Percentiles rank a stretch among this genome's conserved stretches.
Evolutionary conservation across 2,797 vertebrate species (phyloP).

Genomic region (Enteromius fasciolatus): DNA sequence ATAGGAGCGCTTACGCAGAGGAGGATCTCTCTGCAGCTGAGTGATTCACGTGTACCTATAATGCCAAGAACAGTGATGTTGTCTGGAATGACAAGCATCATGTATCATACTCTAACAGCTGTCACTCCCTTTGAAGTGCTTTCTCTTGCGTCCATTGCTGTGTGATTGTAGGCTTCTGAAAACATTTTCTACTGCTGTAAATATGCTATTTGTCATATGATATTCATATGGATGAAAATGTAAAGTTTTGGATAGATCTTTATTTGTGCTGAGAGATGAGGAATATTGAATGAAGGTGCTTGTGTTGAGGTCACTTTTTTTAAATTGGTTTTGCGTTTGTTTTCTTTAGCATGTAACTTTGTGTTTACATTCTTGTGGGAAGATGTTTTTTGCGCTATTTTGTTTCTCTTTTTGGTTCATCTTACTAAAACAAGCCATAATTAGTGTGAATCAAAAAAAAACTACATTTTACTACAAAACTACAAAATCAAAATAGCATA

Average conservation of each 20-base stretch:
- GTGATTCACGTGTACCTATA: conserved; percentile 54
- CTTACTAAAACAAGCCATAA: conserved; percentile 35
- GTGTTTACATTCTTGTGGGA: conserved; percentile 11
- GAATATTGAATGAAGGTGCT: conserved; percentile 22
- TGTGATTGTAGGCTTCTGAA: conserved; percentile 36
- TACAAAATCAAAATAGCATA: background rate
- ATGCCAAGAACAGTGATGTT: conserved; percentile 15
- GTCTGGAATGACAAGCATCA: conserved; percentile 7
- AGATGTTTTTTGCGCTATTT: background rate
- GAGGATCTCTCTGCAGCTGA: conserved; percentile 72
- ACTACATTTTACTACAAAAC: conserved; percentile 1
- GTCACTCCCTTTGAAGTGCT: conserved; percentile 22
- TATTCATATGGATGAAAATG: conserved; percentile 52
- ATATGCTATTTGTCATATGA: conserved; percentile 47
- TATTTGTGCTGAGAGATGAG: conserved; percentile 25
- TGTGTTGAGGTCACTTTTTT: conserved; percentile 29
- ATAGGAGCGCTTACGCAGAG: conserved; percentile 70
- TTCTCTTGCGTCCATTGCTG: conserved; percentile 21
- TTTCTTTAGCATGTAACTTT: background rate
- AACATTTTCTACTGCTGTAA: conserved; percentile 49
- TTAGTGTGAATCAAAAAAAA: background rate
- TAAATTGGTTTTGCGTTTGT: background rate
- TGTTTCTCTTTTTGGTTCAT: background rate
- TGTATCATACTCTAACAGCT: conserved; percentile 20
- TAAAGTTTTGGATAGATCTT: conserved; percentile 26